Evolutionary conservation across 2,888 invertebrate genomes (phyloP).

Genomic region (Trissoscelio sp.): DNA sequence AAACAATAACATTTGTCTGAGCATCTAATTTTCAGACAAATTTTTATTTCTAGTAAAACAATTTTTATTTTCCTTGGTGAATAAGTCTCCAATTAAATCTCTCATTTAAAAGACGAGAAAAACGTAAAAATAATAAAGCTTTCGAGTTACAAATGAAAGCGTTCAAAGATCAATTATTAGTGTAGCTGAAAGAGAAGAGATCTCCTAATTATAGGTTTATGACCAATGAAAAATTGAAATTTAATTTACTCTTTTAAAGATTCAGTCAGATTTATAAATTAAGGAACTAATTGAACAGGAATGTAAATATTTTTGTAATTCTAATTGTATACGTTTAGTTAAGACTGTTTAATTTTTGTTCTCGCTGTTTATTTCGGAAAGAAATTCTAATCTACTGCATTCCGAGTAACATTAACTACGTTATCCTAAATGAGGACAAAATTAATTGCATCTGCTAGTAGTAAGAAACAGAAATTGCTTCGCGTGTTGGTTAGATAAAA

Average conservation of each 20-base stretch:
- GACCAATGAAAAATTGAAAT: no score
- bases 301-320: neutral
- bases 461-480: constrained; percentile 10
- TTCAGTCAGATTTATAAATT: neutral
- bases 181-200: neutral
- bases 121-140: neutral
- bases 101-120: neutral
- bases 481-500: constrained; percentile 5
- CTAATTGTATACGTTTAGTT: no score
- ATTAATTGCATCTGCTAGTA: constrained; percentile 23
- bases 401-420: constrained; percentile 4
- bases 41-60: no score
- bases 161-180: neutral
- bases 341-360: no score
- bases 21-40: no score
- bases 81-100: neutral
- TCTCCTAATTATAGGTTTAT: neutral
- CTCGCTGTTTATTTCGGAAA: no score
- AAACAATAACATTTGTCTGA: no score
- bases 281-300: neutral
- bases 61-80: neutral
- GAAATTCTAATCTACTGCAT: constrained; percentile 15
- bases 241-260: neutral
- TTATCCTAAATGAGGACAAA: constrained; percentile 17
- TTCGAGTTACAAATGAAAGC: neutral